Evolutionary conservation across 2,797 vertebrate species (phyloP).

Genomic region (Heliangelus exortis): DNA sequence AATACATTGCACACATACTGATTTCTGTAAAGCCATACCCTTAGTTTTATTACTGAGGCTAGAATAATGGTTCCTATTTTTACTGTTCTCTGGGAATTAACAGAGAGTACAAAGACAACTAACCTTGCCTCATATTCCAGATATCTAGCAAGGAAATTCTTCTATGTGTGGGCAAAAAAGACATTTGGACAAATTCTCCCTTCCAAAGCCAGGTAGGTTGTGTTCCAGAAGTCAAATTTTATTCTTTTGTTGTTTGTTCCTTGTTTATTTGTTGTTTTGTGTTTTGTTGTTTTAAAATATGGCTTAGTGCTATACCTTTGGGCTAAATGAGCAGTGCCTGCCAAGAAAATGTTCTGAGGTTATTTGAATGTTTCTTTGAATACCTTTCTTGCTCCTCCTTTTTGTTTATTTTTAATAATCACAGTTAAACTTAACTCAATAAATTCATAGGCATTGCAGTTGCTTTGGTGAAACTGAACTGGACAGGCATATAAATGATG

Average conservation of each 20-base stretch:
- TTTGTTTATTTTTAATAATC: background rate
- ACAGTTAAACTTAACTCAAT: background rate
- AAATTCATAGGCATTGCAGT: background rate
- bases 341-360: background rate
- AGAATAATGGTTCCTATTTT: background rate
- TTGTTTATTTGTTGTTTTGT: too few relatives aligned
- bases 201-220: constrained; percentile 84
- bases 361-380: background rate
- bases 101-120: background rate
- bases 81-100: background rate
- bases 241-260: too few relatives aligned
- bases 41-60: background rate
- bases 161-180: constrained; percentile 86
- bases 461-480: background rate
- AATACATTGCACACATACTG: background rate
- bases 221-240: background rate
- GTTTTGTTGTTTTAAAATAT: background rate
- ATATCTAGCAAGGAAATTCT: constrained; percentile 88
- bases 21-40: background rate
- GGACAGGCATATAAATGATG: background rate
- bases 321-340: background rate
- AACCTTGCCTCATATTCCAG: constrained; percentile 75
- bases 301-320: background rate
- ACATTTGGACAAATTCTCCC: constrained; percentile 89
- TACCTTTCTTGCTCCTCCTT: background rate